phyloP scores from a whole-genome alignment of 2,888 invertebrate species.

The Lithophane leautieri region DNA sequence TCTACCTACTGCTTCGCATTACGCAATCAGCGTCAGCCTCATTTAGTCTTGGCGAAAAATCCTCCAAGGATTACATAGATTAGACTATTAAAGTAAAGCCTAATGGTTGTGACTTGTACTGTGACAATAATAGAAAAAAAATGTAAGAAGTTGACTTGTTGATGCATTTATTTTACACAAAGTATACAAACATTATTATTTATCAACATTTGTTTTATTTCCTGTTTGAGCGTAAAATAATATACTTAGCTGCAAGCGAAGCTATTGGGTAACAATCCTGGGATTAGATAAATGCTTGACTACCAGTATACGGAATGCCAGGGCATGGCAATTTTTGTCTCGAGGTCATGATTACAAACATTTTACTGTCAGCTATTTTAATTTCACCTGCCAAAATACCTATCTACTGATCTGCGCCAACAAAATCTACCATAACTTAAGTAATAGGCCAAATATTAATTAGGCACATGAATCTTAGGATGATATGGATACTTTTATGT shows the following conservation, averaged over 20 bases:
- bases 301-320: not conserved
- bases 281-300: not conserved
- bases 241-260: not conserved
- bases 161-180: slow-evolving; percentile 54
- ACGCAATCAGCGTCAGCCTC: not conserved
- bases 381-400: slow-evolving; percentile 21
- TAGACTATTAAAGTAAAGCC: not conserved
- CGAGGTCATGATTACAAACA: not conserved
- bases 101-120: slow-evolving; percentile 39
- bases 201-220: slow-evolving; percentile 33
- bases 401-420: not conserved
- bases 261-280: not conserved
- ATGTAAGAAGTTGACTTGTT: slow-evolving; percentile 40
- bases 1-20: not conserved
- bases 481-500: not conserved
- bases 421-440: slow-evolving; percentile 5
- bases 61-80: not conserved
- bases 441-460: not conserved
- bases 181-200: slow-evolving; percentile 44
- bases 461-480: not conserved
- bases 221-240: not conserved
- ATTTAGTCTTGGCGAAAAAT: not conserved
- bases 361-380: not conserved
- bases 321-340: not conserved
- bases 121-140: slow-evolving; percentile 23